phyloP scores from a whole-genome alignment of 2,888 invertebrate species.

The Ceramica pisi region DNA sequence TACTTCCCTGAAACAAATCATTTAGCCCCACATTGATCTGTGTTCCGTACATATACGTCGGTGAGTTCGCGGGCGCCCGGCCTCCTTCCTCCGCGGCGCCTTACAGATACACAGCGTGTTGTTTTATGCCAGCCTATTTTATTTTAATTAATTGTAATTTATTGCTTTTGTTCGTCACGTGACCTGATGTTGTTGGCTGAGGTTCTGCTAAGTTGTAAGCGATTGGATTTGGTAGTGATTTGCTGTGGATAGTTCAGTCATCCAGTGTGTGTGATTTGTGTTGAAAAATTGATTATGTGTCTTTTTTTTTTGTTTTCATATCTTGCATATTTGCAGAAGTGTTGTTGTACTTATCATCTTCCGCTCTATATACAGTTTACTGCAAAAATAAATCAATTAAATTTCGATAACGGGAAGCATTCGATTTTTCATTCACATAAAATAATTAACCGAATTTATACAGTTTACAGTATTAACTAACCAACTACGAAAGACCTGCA shows the following conservation, averaged over 20 bases:
- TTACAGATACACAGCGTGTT: slow-evolving; percentile 85
- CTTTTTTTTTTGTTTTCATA: background rate
- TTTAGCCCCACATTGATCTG: slow-evolving; percentile 70
- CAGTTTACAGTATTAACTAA: too few relatives aligned
- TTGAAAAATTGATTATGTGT: background rate
- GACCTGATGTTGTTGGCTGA: background rate
- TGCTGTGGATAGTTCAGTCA: too few relatives aligned
- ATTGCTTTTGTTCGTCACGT: slow-evolving; percentile 56
- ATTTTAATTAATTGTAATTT: slow-evolving; percentile 73
- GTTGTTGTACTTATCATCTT: rapidly evolving
- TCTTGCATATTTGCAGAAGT: background rate
- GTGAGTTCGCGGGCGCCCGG: slow-evolving; percentile 84
- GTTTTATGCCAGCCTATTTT: slow-evolving; percentile 60
- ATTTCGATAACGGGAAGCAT: background rate
- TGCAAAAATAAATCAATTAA: background rate
- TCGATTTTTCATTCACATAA: too few relatives aligned
- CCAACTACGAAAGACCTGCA: too few relatives aligned
- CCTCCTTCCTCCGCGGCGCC: slow-evolving; percentile 88
- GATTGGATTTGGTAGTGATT: background rate
- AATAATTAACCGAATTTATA: too few relatives aligned
- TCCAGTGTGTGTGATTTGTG: rapidly evolving
- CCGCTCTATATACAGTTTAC: rapidly evolving
- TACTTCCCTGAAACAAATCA: slow-evolving; percentile 19
- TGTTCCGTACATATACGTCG: slow-evolving; percentile 67
- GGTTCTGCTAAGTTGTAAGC: background rate